Evolutionary conservation across 2,113 vertebrate genomes (phyloP).

Genomic region (Paedocypris sp.): DNA sequence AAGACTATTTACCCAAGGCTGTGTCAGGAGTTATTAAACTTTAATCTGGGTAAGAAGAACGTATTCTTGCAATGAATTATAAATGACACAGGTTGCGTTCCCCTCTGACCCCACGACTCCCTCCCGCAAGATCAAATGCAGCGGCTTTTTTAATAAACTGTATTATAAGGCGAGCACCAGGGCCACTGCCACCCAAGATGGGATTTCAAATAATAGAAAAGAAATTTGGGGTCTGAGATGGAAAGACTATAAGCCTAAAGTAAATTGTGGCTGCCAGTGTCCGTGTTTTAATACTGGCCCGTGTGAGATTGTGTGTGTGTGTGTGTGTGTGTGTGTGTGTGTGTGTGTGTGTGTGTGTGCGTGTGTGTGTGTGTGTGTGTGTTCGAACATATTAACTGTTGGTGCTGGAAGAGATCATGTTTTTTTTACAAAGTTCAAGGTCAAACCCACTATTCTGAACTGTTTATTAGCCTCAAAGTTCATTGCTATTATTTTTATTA

Average conservation of each 20-base stretch:
- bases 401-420: too few relatives aligned
- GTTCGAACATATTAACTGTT: constrained; percentile 7
- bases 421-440: too few relatives aligned
- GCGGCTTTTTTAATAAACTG: constrained; percentile 60
- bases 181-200: constrained; percentile 30
- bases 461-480: too few relatives aligned
- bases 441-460: too few relatives aligned
- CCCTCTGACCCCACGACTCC: constrained; percentile 53
- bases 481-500: too few relatives aligned
- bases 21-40: constrained; percentile 66
- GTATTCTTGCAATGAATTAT: constrained; percentile 68
- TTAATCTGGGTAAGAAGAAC: constrained; percentile 67
- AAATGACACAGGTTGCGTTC: constrained; percentile 62
- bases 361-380: background rate
- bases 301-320: background rate
- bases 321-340: background rate
- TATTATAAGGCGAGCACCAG: constrained; percentile 47
- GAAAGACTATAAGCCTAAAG: constrained; percentile 47
- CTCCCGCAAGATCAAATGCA: constrained; percentile 32
- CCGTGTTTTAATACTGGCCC: constrained; percentile 24
- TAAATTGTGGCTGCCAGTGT: constrained; percentile 42
- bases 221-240: constrained; percentile 31
- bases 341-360: background rate
- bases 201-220: constrained; percentile 47
- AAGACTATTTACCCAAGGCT: constrained; percentile 58